Evolutionary conservation across 2,888 invertebrate genomes (phyloP), one percentile per base, ranked within the genome.

Genomic region (Melanotus villosus): DNA sequence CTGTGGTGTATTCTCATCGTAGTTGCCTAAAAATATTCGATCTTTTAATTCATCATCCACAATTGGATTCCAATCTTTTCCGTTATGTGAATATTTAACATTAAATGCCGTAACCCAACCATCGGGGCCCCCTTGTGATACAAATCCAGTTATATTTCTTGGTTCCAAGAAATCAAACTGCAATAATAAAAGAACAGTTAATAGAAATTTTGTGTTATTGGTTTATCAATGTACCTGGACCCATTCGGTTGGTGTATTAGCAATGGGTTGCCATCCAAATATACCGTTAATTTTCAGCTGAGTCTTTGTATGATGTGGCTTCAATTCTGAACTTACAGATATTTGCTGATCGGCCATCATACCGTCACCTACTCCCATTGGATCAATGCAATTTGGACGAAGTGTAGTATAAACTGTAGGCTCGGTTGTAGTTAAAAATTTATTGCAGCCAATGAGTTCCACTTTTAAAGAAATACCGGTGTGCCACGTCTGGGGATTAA

Each of bases 101-200:
- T 89, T 89, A 85, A 91, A 96, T 0, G 90, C 87, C 1, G 90
- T 90, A 1, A 95, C 93, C 92, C 93, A 95, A 14, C 91, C 91
- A 43, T 88, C 86, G 0, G 88, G 85, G 0, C 92, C 91, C 10
- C 92, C 93, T 81, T 92, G 91, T 0, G 92, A 94, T 57, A 89
- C 88, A 45, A 96, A 83, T 23, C 95, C 96, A 0, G 95, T 94
- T 36, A 96, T 83, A 78, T 92, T 92, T 50, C 93, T 89, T 0
- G 91, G 90, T 16, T 90, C 91, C 52, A 91, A 84, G 82, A 96
- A 94, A 84, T 96, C 92, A 81, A 95, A 91, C 90, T 91, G 83
- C 18, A 26, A 65, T 43, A 30, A 30, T n/a, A 16, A 43, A 19
- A n/a, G n/a, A 47, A n/a, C n/a, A n/a, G n/a, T n/a, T n/a, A n/a